Conservation (phyloP, 2,797 vertebrate genomes). For the Myotis daubentonii region DNA sequence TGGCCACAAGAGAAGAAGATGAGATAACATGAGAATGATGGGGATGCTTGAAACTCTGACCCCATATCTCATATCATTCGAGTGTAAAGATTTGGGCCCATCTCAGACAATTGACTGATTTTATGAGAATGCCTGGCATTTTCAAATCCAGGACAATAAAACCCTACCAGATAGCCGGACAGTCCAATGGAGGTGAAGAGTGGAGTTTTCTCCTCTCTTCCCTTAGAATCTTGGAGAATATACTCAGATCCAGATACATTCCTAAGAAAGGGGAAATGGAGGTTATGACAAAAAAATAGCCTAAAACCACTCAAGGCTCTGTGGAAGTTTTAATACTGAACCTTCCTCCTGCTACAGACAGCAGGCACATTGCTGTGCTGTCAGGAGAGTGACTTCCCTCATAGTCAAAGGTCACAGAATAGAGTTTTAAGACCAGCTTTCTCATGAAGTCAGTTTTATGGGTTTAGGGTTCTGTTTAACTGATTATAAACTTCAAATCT, state of each 20-base stretch:
- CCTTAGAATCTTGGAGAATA: background rate
- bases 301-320: background rate
- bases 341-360: background rate
- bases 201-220: background rate
- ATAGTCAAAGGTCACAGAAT: background rate
- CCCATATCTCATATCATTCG: accelerated
- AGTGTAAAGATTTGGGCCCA: background rate
- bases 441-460: background rate
- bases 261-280: background rate
- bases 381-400: background rate
- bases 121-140: background rate
- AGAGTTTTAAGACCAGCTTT: background rate
- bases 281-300: background rate
- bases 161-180: background rate
- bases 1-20: background rate
- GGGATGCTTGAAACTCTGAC: background rate
- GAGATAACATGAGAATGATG: too few relatives aligned
- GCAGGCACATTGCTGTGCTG: background rate
- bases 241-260: too few relatives aligned
- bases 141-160: background rate
- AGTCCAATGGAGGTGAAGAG: background rate
- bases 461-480: background rate
- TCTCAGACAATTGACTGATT: background rate
- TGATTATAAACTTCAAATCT: background rate
- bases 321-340: background rate